Evolutionary conservation across 2,113 vertebrate genomes (phyloP), one percentile per base, ranked within the genome.

Genomic region (Ageneiosus marmoratus): DNA sequence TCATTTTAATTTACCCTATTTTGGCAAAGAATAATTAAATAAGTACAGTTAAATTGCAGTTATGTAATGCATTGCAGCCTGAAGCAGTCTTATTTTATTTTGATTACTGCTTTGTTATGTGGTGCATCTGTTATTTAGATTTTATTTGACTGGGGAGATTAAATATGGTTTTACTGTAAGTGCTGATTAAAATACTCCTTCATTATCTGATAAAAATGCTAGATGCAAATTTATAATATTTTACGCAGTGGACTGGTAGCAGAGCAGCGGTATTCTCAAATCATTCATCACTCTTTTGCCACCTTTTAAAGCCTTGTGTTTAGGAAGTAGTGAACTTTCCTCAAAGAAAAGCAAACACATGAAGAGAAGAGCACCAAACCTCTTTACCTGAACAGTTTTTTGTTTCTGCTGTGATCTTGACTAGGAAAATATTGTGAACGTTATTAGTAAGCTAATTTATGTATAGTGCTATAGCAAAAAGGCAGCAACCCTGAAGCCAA

Each of bases 291-390:
- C 46, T 37, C 37, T 72, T 80, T 80, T 80, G 80, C 84, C 84
- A 88, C 82, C 84, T 86, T 86, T 87, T 77, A 44, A 81, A 74
- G 84, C 60, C 76, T 89, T 90, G 87, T 88, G 84, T 89, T 89
- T 89, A 85, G 85, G 86, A 89, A 89, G 83, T 87, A 82, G 70
- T 56, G 58, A 85, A 60, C 77, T 79, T 87, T 84, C 62, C 78
- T 82, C 29, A 65, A 70, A 41, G 63, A 69, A 62, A 85, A 37
- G 65, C 69, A 55, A 82, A 51, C 24, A 83, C 84, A 85, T 83
- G 83, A 90, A 85, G 46, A 86, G 79, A 90, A 85, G 46, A 86
- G 79, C 80, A 86, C 77, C 76, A 82, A 86, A 88, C 83, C 82
- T 76, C 87, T 88, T 87, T 83, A 86, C 65, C 53, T 27, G 18